phyloP scores from a whole-genome alignment of 2,113 vertebrate genomes.

The Procapra przewalskii region DNA sequence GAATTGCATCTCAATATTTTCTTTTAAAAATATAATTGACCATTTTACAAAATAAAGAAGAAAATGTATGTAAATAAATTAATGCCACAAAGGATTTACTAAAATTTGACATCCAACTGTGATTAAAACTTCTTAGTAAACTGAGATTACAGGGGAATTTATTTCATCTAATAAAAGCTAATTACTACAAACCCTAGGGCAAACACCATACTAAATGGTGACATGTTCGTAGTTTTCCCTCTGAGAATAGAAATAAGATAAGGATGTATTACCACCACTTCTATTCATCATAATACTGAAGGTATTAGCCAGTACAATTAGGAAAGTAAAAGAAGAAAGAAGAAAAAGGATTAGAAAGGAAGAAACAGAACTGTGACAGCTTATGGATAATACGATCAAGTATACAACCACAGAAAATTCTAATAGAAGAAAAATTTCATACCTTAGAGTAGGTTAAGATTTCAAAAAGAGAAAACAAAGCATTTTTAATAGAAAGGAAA shows the following conservation, averaged over 20 bases:
- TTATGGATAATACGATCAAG: neutral
- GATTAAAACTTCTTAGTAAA: conserved; percentile 9
- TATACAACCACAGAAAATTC: neutral
- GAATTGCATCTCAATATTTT: neutral
- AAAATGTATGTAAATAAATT: neutral
- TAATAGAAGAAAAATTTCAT: neutral
- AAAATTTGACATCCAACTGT: conserved; percentile 17
- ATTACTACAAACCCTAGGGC: neutral
- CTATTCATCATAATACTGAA: neutral
- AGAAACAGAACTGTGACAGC: neutral
- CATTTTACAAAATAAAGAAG: neutral
- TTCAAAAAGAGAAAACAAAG: neutral
- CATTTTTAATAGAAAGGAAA: neutral
- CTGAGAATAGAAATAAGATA: neutral
- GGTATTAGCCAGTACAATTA: neutral
- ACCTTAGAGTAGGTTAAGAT: neutral
- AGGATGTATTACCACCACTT: neutral
- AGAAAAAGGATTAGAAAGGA: neutral
- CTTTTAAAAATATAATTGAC: neutral
- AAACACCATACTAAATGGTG: neutral
- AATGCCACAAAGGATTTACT: neutral
- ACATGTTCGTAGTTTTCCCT: neutral
- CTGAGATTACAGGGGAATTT: neutral
- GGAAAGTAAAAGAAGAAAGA: neutral
- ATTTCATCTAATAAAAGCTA: conserved; percentile 30